A percentile compares a stretch with the other conserved stretches of the same genome.
phyloP scores from a whole-genome alignment of 2,113 vertebrate genomes.

The Carassius carassius region DNA sequence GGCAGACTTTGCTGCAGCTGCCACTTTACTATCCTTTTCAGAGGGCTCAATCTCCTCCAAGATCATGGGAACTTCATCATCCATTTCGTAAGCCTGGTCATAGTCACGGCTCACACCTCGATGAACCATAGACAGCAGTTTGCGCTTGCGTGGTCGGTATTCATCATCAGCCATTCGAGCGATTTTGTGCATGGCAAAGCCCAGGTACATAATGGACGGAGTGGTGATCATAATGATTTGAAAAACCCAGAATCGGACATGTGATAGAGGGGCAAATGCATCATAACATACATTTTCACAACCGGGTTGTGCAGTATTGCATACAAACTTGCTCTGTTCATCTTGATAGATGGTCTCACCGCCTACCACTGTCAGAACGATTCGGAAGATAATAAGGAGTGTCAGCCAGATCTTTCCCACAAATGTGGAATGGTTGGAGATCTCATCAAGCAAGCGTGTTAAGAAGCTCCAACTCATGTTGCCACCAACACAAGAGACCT shows the following conservation, averaged over 20 bases:
- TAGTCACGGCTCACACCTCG: slow-evolving; percentile 78
- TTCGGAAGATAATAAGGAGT: slow-evolving; percentile 85
- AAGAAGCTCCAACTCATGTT: slow-evolving; percentile 93
- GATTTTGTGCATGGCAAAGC: slow-evolving; percentile 22
- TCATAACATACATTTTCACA: slow-evolving; percentile 8
- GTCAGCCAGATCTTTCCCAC: slow-evolving; percentile 92
- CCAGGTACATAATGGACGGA: background rate
- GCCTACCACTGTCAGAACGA: slow-evolving; percentile 85
- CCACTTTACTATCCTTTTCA: slow-evolving; percentile 62
- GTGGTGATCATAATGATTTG: slow-evolving; percentile 8
- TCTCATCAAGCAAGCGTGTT: slow-evolving; percentile 87
- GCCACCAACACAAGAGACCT: slow-evolving; percentile 52
- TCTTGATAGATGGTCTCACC: slow-evolving; percentile 84
- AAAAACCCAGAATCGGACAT: slow-evolving; percentile 12
- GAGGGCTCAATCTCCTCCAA: slow-evolving; percentile 80
- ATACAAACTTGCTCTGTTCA: slow-evolving; percentile 14
- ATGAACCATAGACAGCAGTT: slow-evolving; percentile 71
- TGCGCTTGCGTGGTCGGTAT: slow-evolving; percentile 42
- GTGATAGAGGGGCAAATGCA: slow-evolving; percentile 11
- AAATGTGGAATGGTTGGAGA: slow-evolving; percentile 90
- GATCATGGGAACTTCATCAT: slow-evolving; percentile 88
- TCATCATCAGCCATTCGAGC: background rate
- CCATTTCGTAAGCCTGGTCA: slow-evolving; percentile 82
- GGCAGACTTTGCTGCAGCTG: slow-evolving; percentile 43
- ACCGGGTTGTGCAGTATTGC: background rate